These are phyloP conservation scores for Sphaeridia pumilis DNA, from an alignment of 2,888 invertebrate genomes.

Conservation along the genomic window DNA sequence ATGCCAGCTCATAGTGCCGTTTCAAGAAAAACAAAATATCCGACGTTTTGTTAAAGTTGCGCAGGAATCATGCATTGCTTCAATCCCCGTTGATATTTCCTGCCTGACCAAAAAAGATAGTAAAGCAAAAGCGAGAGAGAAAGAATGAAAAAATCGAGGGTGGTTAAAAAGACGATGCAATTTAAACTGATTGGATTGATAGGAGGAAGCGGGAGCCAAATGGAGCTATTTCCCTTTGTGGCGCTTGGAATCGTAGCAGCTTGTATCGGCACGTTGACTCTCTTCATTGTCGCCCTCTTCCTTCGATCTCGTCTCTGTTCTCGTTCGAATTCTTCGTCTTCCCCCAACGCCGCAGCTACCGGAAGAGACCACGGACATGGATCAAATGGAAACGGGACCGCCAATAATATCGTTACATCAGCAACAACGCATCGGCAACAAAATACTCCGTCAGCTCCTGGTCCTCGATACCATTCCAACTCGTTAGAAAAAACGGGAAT, in stretches of 20 bases:
- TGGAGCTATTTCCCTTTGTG: slow-evolving; percentile 36
- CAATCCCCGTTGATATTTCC: too few relatives aligned
- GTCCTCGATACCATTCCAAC: too few relatives aligned
- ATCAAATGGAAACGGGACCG: neutral
- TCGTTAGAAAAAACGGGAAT: slow-evolving; percentile 14
- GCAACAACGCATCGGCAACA: too few relatives aligned
- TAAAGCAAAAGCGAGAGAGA: neutral
- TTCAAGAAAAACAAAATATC: too few relatives aligned
- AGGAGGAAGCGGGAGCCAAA: slow-evolving; percentile 34
- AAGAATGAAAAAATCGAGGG: neutral
- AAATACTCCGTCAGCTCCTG: too few relatives aligned
- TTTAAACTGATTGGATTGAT: slow-evolving; percentile 20
- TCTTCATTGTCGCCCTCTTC: slow-evolving; percentile 33
- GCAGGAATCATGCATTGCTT: too few relatives aligned
- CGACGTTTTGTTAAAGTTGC: too few relatives aligned
- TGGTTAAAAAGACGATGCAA: slow-evolving; percentile 5
- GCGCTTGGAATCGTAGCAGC: slow-evolving; percentile 35
- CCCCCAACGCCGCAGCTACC: too few relatives aligned
- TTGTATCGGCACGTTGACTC: slow-evolving; percentile 33
- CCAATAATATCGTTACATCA: slow-evolving; percentile 8
- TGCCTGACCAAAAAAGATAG: too few relatives aligned
- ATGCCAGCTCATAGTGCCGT: neutral
- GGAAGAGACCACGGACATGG: slow-evolving; percentile 6
- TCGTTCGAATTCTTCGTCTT: slow-evolving; percentile 6
- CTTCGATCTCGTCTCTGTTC: slow-evolving; percentile 33